Conservation (phyloP, 2,113 vertebrate genomes). For the Pseudopipra pipra region DNA sequence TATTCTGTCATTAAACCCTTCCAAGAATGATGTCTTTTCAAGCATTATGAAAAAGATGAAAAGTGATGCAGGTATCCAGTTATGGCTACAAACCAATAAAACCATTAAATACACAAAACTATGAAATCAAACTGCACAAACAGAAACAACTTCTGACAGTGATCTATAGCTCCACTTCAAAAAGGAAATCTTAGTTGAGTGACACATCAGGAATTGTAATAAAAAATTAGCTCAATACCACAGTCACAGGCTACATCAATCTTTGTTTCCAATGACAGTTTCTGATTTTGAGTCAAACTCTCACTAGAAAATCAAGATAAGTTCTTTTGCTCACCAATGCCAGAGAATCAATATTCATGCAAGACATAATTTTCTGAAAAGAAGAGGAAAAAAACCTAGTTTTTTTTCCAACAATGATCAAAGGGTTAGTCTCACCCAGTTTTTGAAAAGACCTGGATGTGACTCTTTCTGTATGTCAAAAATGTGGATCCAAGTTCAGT, state of each 20-base stretch:
- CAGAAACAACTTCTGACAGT: conserved; percentile 69
- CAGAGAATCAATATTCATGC: conserved; percentile 49
- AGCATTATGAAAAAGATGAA: not conserved
- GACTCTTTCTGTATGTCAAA: not conserved
- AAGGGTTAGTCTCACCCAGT: not conserved
- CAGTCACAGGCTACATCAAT: conserved; percentile 66
- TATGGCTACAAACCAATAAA: conserved; percentile 59
- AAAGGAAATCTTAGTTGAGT: conserved; percentile 70
- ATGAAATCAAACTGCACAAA: conserved; percentile 66
- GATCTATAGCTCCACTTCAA: conserved; percentile 61
- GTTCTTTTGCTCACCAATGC: not conserved
- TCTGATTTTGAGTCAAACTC: conserved; percentile 29
- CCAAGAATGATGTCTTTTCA: not conserved
- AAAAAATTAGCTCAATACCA: conserved; percentile 72
- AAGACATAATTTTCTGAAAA: not conserved
- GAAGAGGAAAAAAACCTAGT: not conserved
- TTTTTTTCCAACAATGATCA: not conserved
- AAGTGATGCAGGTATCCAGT: conserved; percentile 48
- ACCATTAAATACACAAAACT: conserved; percentile 37
- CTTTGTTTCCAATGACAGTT: conserved; percentile 65
- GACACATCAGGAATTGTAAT: conserved; percentile 68
- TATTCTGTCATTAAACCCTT: not conserved
- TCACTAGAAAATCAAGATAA: not conserved
- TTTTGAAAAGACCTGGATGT: not conserved
- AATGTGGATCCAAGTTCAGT: not conserved